Conservation (phyloP, 2,113 vertebrate genomes). For the Eurypyga helias region DNA sequence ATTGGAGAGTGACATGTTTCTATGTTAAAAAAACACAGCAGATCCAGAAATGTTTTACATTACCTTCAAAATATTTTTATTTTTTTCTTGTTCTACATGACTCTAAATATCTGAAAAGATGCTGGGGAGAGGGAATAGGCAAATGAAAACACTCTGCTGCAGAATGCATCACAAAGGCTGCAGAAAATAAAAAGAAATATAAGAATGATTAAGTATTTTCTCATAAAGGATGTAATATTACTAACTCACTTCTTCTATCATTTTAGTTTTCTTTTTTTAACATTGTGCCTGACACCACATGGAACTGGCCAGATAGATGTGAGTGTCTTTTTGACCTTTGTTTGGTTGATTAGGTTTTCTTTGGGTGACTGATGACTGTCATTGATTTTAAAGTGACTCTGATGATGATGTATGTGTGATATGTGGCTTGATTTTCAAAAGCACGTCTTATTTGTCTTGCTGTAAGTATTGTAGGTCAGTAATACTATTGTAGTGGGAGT, state of each 20-base stretch:
- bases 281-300: not conserved
- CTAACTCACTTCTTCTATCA: not conserved
- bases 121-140: fast-evolving
- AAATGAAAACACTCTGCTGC: not conserved
- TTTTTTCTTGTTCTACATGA: not conserved
- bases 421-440: conserved; percentile 4
- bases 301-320: not conserved
- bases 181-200: not conserved
- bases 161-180: not conserved
- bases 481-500: not conserved
- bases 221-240: not conserved
- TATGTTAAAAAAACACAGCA: not conserved
- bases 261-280: not conserved
- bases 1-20: not conserved
- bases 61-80: not conserved
- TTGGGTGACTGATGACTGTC: conserved; percentile 4
- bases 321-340: not conserved
- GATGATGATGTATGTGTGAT: not conserved
- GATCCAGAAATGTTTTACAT: not conserved
- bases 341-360: conserved; percentile 29
- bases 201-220: not conserved
- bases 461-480: not conserved
- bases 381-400: conserved; percentile 29
- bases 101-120: not conserved
- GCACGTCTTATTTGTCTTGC: not conserved